phyloP scores from a whole-genome alignment of 2,113 vertebrate species.

The Tricholaema leucomelas region DNA sequence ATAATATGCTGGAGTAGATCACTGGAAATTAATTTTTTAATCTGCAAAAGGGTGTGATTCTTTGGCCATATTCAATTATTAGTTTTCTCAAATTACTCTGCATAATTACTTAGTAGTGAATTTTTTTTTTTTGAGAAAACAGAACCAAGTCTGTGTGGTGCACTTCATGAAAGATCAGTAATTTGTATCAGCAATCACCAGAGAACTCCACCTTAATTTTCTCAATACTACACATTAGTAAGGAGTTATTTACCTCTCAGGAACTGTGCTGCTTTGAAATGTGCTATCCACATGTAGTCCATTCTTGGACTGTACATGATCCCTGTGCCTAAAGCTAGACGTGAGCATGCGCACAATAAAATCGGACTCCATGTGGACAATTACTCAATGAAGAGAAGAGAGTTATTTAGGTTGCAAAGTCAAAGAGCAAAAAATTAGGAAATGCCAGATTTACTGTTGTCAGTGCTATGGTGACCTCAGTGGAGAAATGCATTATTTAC shows the following conservation, averaged over 20 bases:
- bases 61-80: not conserved
- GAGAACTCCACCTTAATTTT: not conserved
- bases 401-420: conserved; percentile 25
- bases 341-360: not conserved
- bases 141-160: not conserved
- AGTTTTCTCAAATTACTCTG: not conserved
- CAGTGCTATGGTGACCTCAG: not conserved
- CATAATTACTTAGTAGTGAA: not conserved
- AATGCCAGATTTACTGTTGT: conserved; percentile 11
- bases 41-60: not conserved
- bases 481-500: conserved; percentile 6
- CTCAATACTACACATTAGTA: not conserved
- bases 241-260: conserved; percentile 29
- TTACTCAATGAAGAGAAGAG: conserved; percentile 8
- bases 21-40: not conserved
- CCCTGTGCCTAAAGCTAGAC: conserved; percentile 15
- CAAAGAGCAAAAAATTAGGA: conserved; percentile 15
- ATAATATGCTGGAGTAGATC: not conserved
- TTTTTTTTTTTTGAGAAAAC: not conserved
- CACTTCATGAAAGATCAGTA: not conserved
- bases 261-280: conserved; percentile 29
- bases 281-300: conserved; percentile 49
- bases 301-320: conserved; percentile 25
- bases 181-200: not conserved
- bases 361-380: conserved; percentile 48